Conservation (phyloP, 1,140 invertebrate genomes). For the Nylanderia fulva region DNA sequence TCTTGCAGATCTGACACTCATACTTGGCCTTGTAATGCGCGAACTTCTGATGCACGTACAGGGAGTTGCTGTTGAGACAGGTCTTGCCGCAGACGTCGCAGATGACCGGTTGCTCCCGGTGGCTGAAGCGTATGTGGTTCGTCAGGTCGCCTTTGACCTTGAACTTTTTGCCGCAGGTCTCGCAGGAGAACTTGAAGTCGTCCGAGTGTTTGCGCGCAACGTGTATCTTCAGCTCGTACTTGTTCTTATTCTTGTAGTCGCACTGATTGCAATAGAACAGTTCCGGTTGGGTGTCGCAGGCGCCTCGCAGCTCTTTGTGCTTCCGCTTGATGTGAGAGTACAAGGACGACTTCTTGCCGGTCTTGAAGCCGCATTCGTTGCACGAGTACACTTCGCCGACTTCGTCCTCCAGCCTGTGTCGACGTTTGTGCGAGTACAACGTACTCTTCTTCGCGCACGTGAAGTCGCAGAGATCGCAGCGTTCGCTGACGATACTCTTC, state of each 20-base stretch:
- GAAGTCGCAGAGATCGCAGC: constrained; percentile 83
- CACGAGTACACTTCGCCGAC: constrained; percentile 75
- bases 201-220: constrained; percentile 83
- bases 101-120: constrained; percentile 88
- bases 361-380: constrained; percentile 80
- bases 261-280: constrained; percentile 81
- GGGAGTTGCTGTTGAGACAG: constrained; percentile 83
- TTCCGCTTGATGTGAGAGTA: constrained; percentile 82
- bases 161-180: constrained; percentile 87
- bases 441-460: constrained; percentile 86
- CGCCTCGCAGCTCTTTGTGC: constrained; percentile 65
- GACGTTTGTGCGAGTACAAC: constrained; percentile 86
- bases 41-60: constrained; percentile 85
- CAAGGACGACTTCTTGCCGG: constrained; percentile 78
- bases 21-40: constrained; percentile 84
- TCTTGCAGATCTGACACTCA: constrained; percentile 83
- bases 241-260: constrained; percentile 84
- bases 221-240: constrained; percentile 84
- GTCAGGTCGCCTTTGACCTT: constrained; percentile 87
- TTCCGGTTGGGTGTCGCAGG: constrained; percentile 69
- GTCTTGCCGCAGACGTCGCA: constrained; percentile 90
- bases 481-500: constrained; percentile 28
- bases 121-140: constrained; percentile 88
- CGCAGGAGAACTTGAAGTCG: constrained; percentile 85
- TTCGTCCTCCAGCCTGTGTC: constrained; percentile 80